A percentile compares a stretch with the other conserved stretches of the same genome.
Evolutionary conservation across 2,797 vertebrate genomes (phyloP).

Genomic region (Eulemur coronatus): DNA sequence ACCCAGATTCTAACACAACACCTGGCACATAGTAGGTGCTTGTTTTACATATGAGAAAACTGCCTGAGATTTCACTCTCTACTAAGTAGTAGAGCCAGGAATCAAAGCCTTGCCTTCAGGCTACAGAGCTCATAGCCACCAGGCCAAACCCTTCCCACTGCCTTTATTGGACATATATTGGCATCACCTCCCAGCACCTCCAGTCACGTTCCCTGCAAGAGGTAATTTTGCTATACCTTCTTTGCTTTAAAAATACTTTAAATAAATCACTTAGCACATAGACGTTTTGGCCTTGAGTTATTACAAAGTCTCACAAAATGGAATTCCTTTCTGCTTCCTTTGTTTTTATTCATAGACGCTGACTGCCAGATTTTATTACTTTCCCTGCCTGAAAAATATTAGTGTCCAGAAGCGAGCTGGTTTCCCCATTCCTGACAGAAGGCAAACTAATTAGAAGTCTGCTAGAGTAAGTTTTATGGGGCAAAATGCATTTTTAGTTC

Average conservation of each 20-base stretch:
- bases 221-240: not conserved
- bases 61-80: not conserved
- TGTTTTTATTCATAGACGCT: slow-evolving; percentile 64
- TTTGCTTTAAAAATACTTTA: slow-evolving; percentile 59
- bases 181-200: not conserved
- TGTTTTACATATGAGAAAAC: not conserved
- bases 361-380: slow-evolving; percentile 49
- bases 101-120: not conserved
- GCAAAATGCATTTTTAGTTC: slow-evolving; percentile 57
- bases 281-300: slow-evolving; percentile 46
- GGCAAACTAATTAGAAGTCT: slow-evolving; percentile 62
- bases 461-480: slow-evolving; percentile 60
- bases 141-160: not conserved
- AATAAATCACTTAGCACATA: slow-evolving; percentile 45
- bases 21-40: not conserved
- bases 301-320: slow-evolving; percentile 55
- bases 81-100: not conserved
- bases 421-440: slow-evolving; percentile 65
- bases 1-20: not conserved
- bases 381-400: slow-evolving; percentile 57
- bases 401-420: slow-evolving; percentile 41
- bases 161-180: not conserved
- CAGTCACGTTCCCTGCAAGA: not conserved
- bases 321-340: slow-evolving; percentile 69
- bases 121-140: not conserved